phyloP scores from a whole-genome alignment of 2,888 invertebrate genomes.

The Patella ulyssiponensis region DNA sequence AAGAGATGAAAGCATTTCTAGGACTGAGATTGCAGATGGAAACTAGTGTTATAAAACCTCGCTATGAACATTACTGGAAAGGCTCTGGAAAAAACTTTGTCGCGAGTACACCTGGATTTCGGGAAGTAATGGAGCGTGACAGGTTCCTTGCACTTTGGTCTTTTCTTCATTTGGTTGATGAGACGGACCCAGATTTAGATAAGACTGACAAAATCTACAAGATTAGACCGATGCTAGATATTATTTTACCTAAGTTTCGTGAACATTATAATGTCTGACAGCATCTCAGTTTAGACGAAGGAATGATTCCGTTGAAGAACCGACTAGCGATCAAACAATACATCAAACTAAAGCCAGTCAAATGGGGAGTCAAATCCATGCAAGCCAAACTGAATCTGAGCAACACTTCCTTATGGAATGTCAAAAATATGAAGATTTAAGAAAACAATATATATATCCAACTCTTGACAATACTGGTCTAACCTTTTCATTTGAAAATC shows the following conservation, averaged over 20 bases:
- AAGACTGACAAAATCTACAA: constrained; percentile 36
- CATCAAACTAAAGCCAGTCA: constrained; percentile 28
- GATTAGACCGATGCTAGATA: constrained; percentile 25
- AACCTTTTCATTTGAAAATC: no score
- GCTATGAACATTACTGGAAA: constrained; percentile 32
- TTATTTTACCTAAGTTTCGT: constrained; percentile 27
- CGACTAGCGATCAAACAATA: constrained; percentile 28
- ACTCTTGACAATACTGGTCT: no score
- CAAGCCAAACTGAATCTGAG: no score
- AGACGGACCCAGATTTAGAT: constrained; percentile 24
- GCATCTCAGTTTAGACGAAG: constrained; percentile 33
- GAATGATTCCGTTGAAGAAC: constrained; percentile 28
- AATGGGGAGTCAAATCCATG: constrained; percentile 31
- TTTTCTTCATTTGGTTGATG: constrained; percentile 34
- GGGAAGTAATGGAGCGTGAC: constrained; percentile 31
- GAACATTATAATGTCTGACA: constrained; percentile 25
- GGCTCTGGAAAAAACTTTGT: constrained; percentile 24
- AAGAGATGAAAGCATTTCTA: constrained; percentile 35
- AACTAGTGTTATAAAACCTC: constrained; percentile 15
- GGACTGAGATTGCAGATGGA: constrained; percentile 31
- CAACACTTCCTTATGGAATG: no score
- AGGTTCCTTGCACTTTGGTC: constrained; percentile 31
- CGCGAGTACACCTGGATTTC: constrained; percentile 30
- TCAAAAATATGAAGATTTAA: no score
- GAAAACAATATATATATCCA: no score